Percentiles rank a stretch among this genome's conserved stretches.
Conservation (phyloP, 2,113 vertebrate genomes). For the Atherinomorus stipes region DNA sequence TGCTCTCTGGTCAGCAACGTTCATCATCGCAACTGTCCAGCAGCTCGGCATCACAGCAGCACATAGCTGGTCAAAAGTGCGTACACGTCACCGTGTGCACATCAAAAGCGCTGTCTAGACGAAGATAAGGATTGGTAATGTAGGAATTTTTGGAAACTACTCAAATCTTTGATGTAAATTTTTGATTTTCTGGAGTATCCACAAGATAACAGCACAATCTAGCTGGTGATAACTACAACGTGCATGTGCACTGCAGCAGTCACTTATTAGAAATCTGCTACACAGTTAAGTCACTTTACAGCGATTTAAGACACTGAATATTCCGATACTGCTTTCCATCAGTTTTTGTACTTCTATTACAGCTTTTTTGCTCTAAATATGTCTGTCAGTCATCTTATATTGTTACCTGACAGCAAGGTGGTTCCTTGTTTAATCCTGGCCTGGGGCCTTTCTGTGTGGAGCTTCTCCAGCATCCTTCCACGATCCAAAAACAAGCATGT, state of each 20-base stretch:
- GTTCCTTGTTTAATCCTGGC: too few relatives aligned
- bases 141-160: neutral
- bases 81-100: neutral
- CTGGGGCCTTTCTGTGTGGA: too few relatives aligned
- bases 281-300: neutral
- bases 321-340: neutral
- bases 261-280: neutral
- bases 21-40: slow-evolving; percentile 51
- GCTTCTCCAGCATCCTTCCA: too few relatives aligned
- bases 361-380: slow-evolving; percentile 2
- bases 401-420: too few relatives aligned
- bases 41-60: too few relatives aligned
- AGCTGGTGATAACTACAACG: neutral
- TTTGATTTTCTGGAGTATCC: neutral
- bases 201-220: neutral
- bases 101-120: neutral
- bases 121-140: too few relatives aligned
- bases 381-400: slow-evolving; percentile 1
- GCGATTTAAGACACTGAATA: too few relatives aligned
- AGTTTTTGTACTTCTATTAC: neutral
- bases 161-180: neutral
- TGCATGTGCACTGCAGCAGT: neutral
- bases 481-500: too few relatives aligned
- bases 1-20: slow-evolving; percentile 43
- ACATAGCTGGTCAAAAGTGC: neutral